phyloP scores from a whole-genome alignment of 2,888 invertebrate species.

The Phasia obesa region DNA sequence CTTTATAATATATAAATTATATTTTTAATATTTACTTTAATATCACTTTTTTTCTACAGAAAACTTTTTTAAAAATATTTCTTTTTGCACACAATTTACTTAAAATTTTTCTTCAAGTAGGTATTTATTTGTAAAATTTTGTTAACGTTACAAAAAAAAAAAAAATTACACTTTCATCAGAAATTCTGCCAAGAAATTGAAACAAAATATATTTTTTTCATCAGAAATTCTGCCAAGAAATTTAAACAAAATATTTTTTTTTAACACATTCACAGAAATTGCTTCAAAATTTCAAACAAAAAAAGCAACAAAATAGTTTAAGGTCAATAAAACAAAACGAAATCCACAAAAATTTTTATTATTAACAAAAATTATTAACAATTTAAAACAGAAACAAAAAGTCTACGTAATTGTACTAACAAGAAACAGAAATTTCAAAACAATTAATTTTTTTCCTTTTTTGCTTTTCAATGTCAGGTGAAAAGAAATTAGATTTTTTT shows the following conservation, averaged over 20 bases:
- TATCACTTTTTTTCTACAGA: constrained; percentile 17
- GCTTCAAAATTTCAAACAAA: constrained; percentile 2
- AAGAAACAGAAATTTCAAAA: constrained; percentile 55
- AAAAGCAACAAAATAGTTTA: constrained; percentile 62
- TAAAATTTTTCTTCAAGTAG: constrained; percentile 17
- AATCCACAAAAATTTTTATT: constrained; percentile 21
- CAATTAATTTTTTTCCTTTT: constrained; percentile 29
- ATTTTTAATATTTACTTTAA: not conserved
- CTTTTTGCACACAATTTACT: constrained; percentile 34
- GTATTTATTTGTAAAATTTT: constrained; percentile 43
- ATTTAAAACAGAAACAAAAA: constrained; percentile 15
- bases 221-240: constrained; percentile 40
- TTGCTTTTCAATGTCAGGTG: constrained; percentile 59
- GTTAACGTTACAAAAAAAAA: constrained; percentile 36
- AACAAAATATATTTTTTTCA: constrained; percentile 35
- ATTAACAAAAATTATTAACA: no score
- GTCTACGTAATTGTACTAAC: not conserved
- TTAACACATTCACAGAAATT: constrained; percentile 15
- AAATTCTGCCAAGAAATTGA: constrained; percentile 39
- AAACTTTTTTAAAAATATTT: not conserved
- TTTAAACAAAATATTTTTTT: not conserved
- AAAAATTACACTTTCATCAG: constrained; percentile 40
- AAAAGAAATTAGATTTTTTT: constrained; percentile 9
- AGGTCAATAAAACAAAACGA: constrained; percentile 61
- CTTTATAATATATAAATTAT: not conserved